Conservation (phyloP, 2,113 vertebrate species). For the Xenopus laevis region DNA sequence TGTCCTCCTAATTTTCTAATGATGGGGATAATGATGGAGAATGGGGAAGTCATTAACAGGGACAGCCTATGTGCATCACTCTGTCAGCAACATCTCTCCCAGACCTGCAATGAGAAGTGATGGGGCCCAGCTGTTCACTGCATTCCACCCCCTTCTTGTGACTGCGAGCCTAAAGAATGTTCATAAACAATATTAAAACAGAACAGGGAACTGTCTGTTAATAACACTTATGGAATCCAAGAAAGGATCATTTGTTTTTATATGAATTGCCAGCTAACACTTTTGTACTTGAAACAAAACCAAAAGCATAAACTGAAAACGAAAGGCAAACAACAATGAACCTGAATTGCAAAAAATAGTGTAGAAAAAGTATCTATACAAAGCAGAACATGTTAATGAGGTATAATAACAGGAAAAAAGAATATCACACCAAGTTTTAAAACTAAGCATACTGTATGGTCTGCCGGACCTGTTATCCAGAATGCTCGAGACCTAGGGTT, state of each 20-base stretch:
- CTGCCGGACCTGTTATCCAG: accelerated
- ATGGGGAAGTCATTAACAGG: constrained; percentile 97
- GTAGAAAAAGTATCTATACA: too few species aligned
- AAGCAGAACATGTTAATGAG: too few species aligned
- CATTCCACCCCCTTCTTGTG: constrained; percentile 59
- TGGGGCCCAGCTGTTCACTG: constrained; percentile 89
- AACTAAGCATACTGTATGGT: too few species aligned
- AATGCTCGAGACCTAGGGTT: too few species aligned
- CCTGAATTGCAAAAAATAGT: not conserved
- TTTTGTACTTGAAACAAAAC: not conserved
- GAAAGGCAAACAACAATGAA: not conserved
- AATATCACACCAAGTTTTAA: too few species aligned
- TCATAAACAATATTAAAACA: constrained; percentile 23
- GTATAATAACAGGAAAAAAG: too few species aligned
- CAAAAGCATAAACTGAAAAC: not conserved
- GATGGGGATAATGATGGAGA: constrained; percentile 99
- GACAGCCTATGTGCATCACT: constrained; percentile 97
- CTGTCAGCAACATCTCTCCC: constrained; percentile 90
- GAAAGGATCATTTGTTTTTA: not conserved
- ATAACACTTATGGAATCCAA: not conserved
- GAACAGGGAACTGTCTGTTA: not conserved
- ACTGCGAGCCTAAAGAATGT: constrained; percentile 46
- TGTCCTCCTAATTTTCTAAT: constrained; percentile 99
- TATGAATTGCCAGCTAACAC: not conserved
- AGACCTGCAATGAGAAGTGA: constrained; percentile 92